phyloP scores from a whole-genome alignment of 1,140 invertebrate genomes.

The Atopsyche davidsoni region DNA sequence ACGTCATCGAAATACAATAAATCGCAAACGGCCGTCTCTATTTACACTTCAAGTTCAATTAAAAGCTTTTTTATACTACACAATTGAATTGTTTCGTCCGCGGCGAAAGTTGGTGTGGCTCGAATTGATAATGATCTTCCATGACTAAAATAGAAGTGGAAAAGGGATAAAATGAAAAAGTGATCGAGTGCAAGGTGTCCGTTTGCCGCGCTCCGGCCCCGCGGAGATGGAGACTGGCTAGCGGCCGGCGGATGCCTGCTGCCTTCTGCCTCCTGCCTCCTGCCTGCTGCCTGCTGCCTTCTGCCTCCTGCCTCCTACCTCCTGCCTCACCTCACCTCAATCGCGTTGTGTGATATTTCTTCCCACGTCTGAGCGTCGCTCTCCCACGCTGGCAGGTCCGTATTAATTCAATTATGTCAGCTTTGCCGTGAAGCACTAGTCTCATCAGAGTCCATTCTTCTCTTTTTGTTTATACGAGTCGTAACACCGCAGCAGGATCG shows the following conservation, averaged over 20 bases:
- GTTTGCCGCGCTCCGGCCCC: slow-evolving; percentile 13
- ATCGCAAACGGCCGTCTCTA: slow-evolving; percentile 4
- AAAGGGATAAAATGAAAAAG: neutral
- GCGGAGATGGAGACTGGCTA: slow-evolving; percentile 9
- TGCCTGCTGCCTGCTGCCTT: too few species aligned
- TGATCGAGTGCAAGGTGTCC: slow-evolving; percentile 15
- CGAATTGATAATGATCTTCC: slow-evolving; percentile 8
- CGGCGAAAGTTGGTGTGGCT: neutral
- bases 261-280: too few species aligned
- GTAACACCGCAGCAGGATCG: slow-evolving; percentile 12
- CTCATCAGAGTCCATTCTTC: neutral
- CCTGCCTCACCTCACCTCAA: too few species aligned
- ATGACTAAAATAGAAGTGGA: slow-evolving; percentile 13
- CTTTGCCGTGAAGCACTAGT: slow-evolving; percentile 5
- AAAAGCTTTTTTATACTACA: neutral
- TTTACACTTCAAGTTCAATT: slow-evolving; percentile 8
- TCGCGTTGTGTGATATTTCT: too few species aligned
- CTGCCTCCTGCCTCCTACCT: too few species aligned
- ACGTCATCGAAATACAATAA: slow-evolving; percentile 15
- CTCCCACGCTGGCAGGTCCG: slow-evolving; percentile 12
- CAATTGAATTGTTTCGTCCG: neutral
- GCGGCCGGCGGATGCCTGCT: too few species aligned
- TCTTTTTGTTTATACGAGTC: slow-evolving; percentile 16
- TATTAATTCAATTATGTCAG: slow-evolving; percentile 21
- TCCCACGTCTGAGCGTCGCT: slow-evolving; percentile 9